Conservation (phyloP, 2,797 vertebrate genomes). For the Gorsachius magnificus region DNA sequence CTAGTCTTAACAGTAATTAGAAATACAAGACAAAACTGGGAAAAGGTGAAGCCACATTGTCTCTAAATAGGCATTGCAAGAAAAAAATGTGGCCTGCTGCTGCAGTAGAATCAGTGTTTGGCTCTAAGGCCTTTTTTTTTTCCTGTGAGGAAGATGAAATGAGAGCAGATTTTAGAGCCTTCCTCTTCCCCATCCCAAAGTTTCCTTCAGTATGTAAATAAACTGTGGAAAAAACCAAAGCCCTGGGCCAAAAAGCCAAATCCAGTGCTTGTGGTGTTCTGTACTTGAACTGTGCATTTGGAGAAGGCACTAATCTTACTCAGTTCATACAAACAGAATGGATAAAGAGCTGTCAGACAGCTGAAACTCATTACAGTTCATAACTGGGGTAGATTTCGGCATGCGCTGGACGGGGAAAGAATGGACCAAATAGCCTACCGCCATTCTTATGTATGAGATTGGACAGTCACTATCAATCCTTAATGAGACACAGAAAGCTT, state of each 20-base stretch:
- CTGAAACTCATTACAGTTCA: neutral
- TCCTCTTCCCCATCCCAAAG: neutral
- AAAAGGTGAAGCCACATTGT: neutral
- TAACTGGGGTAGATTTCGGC: neutral
- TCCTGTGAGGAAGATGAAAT: neutral
- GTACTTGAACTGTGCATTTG: neutral
- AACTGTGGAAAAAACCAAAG: neutral
- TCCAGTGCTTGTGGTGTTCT: neutral
- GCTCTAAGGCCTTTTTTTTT: neutral
- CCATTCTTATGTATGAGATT: accelerated
- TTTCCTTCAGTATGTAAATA: neutral
- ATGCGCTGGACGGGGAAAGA: neutral
- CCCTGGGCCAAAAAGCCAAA: neutral
- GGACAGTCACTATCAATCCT: too few species aligned
- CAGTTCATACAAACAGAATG: neutral
- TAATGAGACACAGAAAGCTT: neutral
- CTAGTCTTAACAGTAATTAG: neutral
- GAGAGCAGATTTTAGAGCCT: neutral
- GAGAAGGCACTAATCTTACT: neutral
- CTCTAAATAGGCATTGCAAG: neutral
- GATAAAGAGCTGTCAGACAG: neutral
- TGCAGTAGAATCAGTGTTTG: neutral
- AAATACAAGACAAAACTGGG: neutral
- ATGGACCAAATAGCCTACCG: neutral
- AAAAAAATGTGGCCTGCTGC: neutral